Evolutionary conservation across 2,113 vertebrate species (phyloP), one percentile per base, ranked within the genome.

Genomic region (Ploceus nigricollis): DNA sequence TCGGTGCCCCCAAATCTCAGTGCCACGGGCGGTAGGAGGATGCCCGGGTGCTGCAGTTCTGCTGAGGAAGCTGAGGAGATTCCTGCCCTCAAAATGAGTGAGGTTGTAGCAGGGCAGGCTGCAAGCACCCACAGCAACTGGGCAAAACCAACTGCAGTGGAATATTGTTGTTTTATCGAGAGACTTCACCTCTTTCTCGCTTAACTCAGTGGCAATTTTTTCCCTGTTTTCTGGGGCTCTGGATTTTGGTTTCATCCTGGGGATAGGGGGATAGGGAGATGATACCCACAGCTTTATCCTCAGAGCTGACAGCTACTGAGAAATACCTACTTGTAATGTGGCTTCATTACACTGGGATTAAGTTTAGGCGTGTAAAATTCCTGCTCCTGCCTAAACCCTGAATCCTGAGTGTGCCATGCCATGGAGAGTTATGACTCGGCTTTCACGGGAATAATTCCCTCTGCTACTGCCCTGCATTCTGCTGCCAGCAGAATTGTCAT

Each of bases 1-100:
- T 7, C 0, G 0, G 6, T 25, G 61, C 5, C 48, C 40, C 50
- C 61, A 57, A 14, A 61, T 27, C 37, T 53, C 18, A 1, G 15
- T 4, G 39, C 27, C 27, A 1, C 1, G 6, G 4, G 15, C 0
- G 10, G 24, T 0, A 4, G 28, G 33, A 44, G 22, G 15, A 7
- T 28, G 16, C 25, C 10, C 22, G 1, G 23, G 12, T 18, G 51
- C 22, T 47, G 53, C 22, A 31, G 66, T 31, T 83, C 64, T 71
- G 50, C 42, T 40, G 25, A 9, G 30, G n/a, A 21, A 48, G 15
- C 20, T 31, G 23, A 20, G 21, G n/a, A 58, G 45, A 33, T 61
- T 65, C 15, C 64, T 57, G n/a, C 21, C 40, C 20, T n/a, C 19
- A 2, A 39, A 8, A 61, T 4, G 10, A 24, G 17, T 6, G 2